Evolutionary conservation across 2,797 vertebrate species (phyloP), one percentile per base, ranked within the genome.

Genomic region (Scolopax rusticola): DNA sequence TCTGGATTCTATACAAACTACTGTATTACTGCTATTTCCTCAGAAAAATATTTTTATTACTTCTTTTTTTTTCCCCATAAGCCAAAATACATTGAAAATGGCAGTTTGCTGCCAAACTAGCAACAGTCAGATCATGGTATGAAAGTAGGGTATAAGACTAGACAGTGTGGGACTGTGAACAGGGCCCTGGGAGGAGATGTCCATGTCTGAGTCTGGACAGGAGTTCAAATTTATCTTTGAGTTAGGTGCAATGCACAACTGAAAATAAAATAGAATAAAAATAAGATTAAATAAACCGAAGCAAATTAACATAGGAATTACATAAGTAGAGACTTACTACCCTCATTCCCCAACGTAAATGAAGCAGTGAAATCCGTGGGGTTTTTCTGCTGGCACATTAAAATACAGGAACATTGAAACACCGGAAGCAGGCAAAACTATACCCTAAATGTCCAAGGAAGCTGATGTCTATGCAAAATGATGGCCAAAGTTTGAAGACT

Each of bases 291-390:
- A 13, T 13, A 27, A 18, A 41, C 2, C 2, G 33, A 45, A 27
- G 2, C 1, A 50, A 16, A 82, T 40, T 25, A 70, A 25, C 2
- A 23, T 7, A 28, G 2, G 9, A n/a, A n/a, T n/a, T n/a, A n/a
- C n/a, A n/a, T n/a, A n/a, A n/a, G n/a, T n/a, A 25, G 3, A 45
- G 59, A 27, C 24, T 57, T 71, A 17, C 13, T 50, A 7, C 0
- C 0, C 1, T 79, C 21, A 57, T 57, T 4, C 3, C 1, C 3
- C 27, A 69, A 4, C 3, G 1, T 41, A 24, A 36, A 32, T 2
- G 45, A 20, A 2, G 0, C 13, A 77, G n/a, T 50, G 14, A 84
- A 93, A 87, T 75, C 19, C 1, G 1, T 41, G 12, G n/a, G 16
- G 3, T 81, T 83, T 85, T 83, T 54, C 27, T 45, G 36, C 18